Base-by-base conservation (phyloP, 2,113 vertebrate species). In the Oryzias javanicus region DNA sequence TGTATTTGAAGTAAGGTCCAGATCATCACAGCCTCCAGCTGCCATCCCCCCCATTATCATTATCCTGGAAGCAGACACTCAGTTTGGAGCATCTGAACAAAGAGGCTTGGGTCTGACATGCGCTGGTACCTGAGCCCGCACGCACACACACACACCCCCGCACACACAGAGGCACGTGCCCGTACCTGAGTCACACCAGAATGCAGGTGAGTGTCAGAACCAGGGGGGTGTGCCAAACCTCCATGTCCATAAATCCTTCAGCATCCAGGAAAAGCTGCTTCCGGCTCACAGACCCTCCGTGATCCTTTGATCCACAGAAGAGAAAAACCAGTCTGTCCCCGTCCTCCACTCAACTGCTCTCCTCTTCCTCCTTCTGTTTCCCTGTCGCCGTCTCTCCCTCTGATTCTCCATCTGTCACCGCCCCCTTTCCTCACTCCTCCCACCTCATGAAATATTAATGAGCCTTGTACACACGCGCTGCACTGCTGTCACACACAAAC, bases 381-480 rank as follows among this genome's bases (percentile, higher is more conserved):
- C 17, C 69, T 44, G 50, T 58, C 76, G 50, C 70, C 48, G 49
- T 60, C 46, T 35, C 68, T 61, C 62, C 48, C 69, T 76, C 74
- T 47, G 73, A 83, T 74, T 77, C 86, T 82, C 83, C 86, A 82
- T 86, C 87, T 90, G 84, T 77, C 85, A 64, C 81, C 82, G 76
- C 86, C 86, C 63, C 79, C 80, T 80, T 63, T 62, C 47, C 29
- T 85, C 42, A 69, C 56, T 79, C 88, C 77, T 70, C 87, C 90
- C 84, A 89, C 81, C 85, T 89, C 82, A 91, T 92, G 48, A 72
- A 91, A 91, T 83, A 89, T 91, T 79, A 70, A 91, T 85, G 35
- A 70, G 27, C 50, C 70, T 49, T 48, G 67, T 29, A 74, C 49
- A 42, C 41, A 41, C 47, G 22, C 40, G 15, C 61, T 60, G 25